Conservation (phyloP, 2,113 vertebrate genomes). For the Fregetta grallaria region DNA sequence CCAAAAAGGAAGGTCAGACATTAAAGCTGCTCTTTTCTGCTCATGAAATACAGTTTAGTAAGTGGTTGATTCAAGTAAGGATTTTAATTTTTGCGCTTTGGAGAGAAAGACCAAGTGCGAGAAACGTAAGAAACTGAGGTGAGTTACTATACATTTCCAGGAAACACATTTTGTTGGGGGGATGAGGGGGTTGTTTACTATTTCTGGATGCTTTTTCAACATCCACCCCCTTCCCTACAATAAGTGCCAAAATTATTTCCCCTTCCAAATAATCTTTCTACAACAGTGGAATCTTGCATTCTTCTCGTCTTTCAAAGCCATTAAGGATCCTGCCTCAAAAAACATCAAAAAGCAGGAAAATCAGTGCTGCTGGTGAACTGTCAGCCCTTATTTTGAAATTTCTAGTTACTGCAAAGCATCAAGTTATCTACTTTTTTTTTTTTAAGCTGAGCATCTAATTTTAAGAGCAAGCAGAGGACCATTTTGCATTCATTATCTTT, state of each 20-base stretch:
- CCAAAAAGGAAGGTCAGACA: neutral
- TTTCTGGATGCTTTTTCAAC: neutral
- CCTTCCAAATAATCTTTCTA: neutral
- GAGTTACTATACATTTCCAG: neutral
- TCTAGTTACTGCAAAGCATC: neutral
- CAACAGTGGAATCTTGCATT: neutral
- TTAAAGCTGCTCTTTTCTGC: neutral
- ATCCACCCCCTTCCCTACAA: neutral
- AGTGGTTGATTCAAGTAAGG: neutral
- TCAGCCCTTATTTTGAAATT: constrained; percentile 36
- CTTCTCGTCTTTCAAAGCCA: neutral
- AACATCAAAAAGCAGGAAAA: neutral
- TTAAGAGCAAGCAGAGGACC: constrained; percentile 61
- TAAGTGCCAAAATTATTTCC: neutral
- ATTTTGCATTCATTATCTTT: constrained; percentile 74
- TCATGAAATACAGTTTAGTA: neutral
- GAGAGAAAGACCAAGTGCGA: neutral
- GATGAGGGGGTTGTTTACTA: neutral
- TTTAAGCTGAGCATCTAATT: constrained; percentile 63
- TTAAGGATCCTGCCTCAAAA: neutral
- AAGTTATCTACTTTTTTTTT: constrained; percentile 52
- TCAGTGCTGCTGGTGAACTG: neutral
- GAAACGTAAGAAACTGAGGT: neutral
- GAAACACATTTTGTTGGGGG: neutral
- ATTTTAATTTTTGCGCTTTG: neutral